Percentiles rank a stretch among this genome's conserved stretches.
Conservation (phyloP, 2,797 vertebrate species). For the Acridotheres tristis region DNA sequence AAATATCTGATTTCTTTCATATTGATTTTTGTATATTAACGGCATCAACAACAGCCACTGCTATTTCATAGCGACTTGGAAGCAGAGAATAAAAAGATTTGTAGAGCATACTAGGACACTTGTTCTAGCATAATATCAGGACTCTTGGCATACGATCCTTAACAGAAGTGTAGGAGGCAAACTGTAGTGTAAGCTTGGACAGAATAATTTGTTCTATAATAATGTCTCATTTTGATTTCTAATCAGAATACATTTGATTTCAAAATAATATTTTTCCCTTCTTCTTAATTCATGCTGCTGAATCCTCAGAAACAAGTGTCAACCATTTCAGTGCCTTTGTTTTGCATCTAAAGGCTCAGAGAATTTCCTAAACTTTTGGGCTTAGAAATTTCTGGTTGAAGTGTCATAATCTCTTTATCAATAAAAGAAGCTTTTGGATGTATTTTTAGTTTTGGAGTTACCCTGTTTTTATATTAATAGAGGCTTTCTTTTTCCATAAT, state of each 20-base stretch:
- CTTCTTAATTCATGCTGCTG: not conserved
- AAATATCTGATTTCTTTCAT: not conserved
- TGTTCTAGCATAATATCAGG: not conserved
- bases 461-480: not conserved
- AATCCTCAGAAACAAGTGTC: not conserved
- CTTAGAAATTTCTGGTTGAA: not conserved
- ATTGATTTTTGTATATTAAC: not conserved
- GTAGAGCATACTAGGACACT: not conserved
- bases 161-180: not conserved
- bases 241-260: not conserved
- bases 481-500: not conserved
- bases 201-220: not conserved
- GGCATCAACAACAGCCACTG: not conserved
- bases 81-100: constrained; percentile 14
- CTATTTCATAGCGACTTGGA: not conserved
- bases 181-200: not conserved
- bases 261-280: not conserved
- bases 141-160: not conserved
- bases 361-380: not conserved
- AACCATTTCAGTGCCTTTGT: not conserved
- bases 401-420: not conserved
- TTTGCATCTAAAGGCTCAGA: not conserved
- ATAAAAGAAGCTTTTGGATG: not conserved
- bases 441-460: not conserved
- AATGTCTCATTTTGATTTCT: not conserved